phyloP scores from a whole-genome alignment of 1,140 invertebrate genomes.

The Chelonus insularis region DNA sequence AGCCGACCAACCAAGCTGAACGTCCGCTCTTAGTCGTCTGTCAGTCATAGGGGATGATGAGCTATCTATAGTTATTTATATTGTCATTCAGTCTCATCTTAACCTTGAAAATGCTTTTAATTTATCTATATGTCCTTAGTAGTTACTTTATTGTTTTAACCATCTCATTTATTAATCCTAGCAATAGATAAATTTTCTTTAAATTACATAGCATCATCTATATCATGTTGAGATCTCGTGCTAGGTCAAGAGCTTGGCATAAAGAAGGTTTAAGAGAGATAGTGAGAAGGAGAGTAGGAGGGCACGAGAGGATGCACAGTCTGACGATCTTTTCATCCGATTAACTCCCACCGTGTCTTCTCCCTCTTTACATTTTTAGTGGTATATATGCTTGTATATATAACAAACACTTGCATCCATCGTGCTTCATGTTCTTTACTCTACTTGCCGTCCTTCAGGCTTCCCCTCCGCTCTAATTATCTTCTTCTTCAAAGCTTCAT shows the following conservation, averaged over 20 bases:
- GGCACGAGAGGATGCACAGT: conserved; percentile 38
- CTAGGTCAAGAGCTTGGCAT: neutral
- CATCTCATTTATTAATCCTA: no score
- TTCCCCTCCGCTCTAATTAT: conserved; percentile 27
- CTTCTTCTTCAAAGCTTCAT: neutral
- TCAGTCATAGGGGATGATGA: conserved; percentile 35
- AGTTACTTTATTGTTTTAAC: no score
- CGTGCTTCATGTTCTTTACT: conserved; percentile 19
- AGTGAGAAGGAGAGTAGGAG: conserved; percentile 7
- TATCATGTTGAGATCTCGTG: neutral
- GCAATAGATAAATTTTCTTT: no score
- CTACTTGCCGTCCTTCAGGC: conserved; percentile 6
- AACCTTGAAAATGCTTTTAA: neutral
- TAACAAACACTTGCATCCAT: neutral
- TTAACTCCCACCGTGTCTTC: conserved; percentile 38
- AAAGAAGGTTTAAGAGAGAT: conserved; percentile 14
- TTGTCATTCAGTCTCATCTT: conserved; percentile 1
- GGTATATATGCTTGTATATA: neutral
- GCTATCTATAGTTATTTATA: conserved; percentile 25
- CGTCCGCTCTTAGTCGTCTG: conserved; percentile 31
- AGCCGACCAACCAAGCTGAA: conserved; percentile 29
- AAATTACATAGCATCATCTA: no score
- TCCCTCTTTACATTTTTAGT: conserved; percentile 4
- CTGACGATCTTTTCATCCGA: conserved; percentile 50
- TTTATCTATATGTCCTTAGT: no score